Evolutionary conservation across 2,888 invertebrate genomes (phyloP).

Genomic region (Tetropium fuscum): DNA sequence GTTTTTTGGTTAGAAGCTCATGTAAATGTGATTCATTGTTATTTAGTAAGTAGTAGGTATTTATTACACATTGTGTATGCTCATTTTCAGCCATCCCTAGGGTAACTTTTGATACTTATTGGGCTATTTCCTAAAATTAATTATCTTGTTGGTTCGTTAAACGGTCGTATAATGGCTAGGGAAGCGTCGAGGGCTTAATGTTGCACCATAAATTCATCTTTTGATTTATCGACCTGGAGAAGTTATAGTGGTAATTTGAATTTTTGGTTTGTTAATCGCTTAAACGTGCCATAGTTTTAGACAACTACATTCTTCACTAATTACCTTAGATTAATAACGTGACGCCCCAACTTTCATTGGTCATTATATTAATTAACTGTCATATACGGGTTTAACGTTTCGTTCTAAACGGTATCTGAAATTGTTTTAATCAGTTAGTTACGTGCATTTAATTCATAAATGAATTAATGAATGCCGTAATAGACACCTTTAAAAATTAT

Average conservation of each 20-base stretch:
- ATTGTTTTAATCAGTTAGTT: not conserved
- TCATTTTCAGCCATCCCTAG: not conserved
- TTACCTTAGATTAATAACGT: slow-evolving; percentile 25
- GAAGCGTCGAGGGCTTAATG: slow-evolving; percentile 46
- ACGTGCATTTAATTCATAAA: slow-evolving; percentile 3
- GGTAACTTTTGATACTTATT: slow-evolving; percentile 21
- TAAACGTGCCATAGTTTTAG: slow-evolving; percentile 39
- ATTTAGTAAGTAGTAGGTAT: no score
- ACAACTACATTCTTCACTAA: slow-evolving; percentile 37
- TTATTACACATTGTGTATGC: not conserved
- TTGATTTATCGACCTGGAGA: slow-evolving; percentile 44
- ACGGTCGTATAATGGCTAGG: slow-evolving; percentile 43
- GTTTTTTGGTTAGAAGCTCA: no score
- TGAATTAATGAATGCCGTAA: slow-evolving; percentile 5
- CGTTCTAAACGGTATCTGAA: slow-evolving; percentile 2
- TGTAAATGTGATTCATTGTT: no score
- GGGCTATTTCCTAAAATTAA: slow-evolving; percentile 43
- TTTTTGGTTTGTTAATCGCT: slow-evolving; percentile 44
- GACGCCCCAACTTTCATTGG: slow-evolving; percentile 2
- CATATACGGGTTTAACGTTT: slow-evolving; percentile 1
- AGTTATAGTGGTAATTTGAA: slow-evolving; percentile 45
- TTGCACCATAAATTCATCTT: slow-evolving; percentile 41
- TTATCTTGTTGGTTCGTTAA: slow-evolving; percentile 47
- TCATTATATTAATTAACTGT: slow-evolving; percentile 3
- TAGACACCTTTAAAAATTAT: slow-evolving; percentile 4